Conservation (phyloP, 2,888 invertebrate genomes). For the Polydrusus pterygomalis region DNA sequence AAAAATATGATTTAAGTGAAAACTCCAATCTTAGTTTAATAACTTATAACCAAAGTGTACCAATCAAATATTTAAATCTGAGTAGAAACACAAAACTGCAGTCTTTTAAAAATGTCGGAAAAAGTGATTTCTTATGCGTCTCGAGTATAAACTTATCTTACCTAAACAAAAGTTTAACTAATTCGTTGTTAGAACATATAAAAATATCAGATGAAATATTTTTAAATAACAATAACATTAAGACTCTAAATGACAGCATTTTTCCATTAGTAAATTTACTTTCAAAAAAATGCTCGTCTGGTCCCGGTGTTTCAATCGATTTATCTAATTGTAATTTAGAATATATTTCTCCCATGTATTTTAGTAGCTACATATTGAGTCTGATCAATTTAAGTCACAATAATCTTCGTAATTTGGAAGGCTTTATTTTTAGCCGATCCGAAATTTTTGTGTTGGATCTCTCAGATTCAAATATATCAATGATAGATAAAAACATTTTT, state of each 20-base stretch:
- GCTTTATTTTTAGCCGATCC: slow-evolving; percentile 27
- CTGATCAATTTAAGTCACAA: slow-evolving; percentile 34
- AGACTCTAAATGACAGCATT: slow-evolving; percentile 13
- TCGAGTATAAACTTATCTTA: slow-evolving; percentile 34
- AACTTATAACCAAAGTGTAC: background rate
- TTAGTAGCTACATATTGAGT: slow-evolving; percentile 17
- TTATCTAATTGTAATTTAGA: slow-evolving; percentile 9
- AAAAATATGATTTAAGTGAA: slow-evolving; percentile 40
- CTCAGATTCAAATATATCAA: slow-evolving; percentile 29
- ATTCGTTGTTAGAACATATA: slow-evolving; percentile 2
- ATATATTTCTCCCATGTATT: slow-evolving; percentile 3
- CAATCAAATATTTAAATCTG: slow-evolving; percentile 23
- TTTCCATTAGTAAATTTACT: slow-evolving; percentile 14
- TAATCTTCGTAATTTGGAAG: slow-evolving; percentile 21
- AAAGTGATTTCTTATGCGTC: slow-evolving; percentile 19
- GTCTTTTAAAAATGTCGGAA: background rate
- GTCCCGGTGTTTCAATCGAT: slow-evolving; percentile 17
- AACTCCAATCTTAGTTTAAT: slow-evolving; percentile 26
- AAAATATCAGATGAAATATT: slow-evolving; percentile 18
- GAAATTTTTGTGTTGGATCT: slow-evolving; percentile 25
- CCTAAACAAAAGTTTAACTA: slow-evolving; percentile 4
- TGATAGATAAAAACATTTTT: slow-evolving; percentile 27
- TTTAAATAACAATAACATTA: slow-evolving; percentile 25
- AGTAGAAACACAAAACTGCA: slow-evolving; percentile 30
- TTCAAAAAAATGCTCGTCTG: slow-evolving; percentile 2